Evolutionary conservation across 1,140 invertebrate species (phyloP).

Genomic region (Atta texana): DNA sequence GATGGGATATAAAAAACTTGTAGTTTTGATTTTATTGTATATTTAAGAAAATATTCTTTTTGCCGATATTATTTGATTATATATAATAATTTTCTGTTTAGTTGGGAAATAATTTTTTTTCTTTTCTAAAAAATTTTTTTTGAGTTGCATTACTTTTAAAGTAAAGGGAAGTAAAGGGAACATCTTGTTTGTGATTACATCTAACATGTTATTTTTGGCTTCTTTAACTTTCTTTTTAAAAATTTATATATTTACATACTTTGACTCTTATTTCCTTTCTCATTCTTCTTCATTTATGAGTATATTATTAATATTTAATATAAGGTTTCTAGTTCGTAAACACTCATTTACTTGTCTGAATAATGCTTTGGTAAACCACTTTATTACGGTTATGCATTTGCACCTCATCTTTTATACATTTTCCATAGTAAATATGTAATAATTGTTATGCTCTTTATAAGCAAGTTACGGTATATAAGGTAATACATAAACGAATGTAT

Average conservation of each 20-base stretch:
- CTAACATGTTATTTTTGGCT: background rate
- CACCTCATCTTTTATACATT: constrained; percentile 16
- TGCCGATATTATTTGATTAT: too few relatives aligned
- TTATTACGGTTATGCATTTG: constrained; percentile 8
- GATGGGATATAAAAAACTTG: too few relatives aligned
- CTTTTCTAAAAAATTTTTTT: too few relatives aligned
- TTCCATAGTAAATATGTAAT: constrained; percentile 19
- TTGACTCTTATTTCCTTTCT: background rate
- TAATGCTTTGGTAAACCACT: constrained; percentile 11
- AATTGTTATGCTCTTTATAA: background rate
- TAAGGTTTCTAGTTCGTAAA: constrained; percentile 15
- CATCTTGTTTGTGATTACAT: background rate
- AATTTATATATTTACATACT: background rate
- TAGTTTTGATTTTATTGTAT: too few relatives aligned
- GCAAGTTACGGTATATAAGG: background rate
- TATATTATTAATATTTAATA: background rate
- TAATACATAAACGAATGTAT: background rate
- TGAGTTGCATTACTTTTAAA: too few relatives aligned
- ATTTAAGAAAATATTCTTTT: too few relatives aligned
- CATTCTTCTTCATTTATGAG: background rate
- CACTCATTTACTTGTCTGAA: constrained; percentile 6
- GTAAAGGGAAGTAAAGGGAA: background rate
- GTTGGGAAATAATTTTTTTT: too few relatives aligned
- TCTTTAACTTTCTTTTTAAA: background rate
- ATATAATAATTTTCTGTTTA: too few relatives aligned